Evolutionary conservation across 37 sponge, comb jelly and placozoan genomes (phyloP), one percentile per base, ranked within the genome.

Genomic region (Cladorhizidae sp.): DNA sequence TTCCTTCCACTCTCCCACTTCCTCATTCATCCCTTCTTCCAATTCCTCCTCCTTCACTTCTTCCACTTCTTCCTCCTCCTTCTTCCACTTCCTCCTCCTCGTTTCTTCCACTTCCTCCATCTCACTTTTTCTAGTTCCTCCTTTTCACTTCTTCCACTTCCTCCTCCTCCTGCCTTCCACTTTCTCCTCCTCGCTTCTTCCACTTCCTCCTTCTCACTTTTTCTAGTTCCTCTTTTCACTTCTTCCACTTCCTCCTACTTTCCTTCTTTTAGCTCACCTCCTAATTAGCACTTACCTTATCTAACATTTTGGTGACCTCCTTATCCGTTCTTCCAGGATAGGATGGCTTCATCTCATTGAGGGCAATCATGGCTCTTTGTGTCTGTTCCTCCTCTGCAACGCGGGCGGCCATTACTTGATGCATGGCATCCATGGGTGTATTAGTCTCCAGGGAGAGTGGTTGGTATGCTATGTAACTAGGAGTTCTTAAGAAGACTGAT

Each of bases 371-470:
- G 26, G 74, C 76, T 38, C 87, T 74, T 80, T 93, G 90, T 28
- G 84, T 83, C 80, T 75, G 81, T 59, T 93, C 93, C 67, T 89
- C 93, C 74, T 93, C 93, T 15, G 62, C 78, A 71, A 86, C 80
- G 7, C 87, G 32, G 3, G 80, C 81, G 5, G 82, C 91, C 86
- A 86, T 86, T 20, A 79, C 87, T 0, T 3, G 21, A 20, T 63
- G 74, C 62, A 69, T 31, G 31, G 73, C 62, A 32, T 84, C 80
- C 85, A 40, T 40, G 33, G 57, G 70, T 22, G 64, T 14, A 56
- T n/a, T 23, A 39, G 35, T 51, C 37, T 83, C 57, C 29, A 81
- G 29, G 23, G 82, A 42, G 50, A 72, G 73, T 1, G 82, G 63
- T 36, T 81, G 82, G 79, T 61, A 76, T 26, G 32, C 25, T 8